A percentile compares a stretch with the other conserved stretches of the same genome.
Evolutionary conservation across 2,113 vertebrate species (phyloP).

Genomic region (Actinemys pallida): DNA sequence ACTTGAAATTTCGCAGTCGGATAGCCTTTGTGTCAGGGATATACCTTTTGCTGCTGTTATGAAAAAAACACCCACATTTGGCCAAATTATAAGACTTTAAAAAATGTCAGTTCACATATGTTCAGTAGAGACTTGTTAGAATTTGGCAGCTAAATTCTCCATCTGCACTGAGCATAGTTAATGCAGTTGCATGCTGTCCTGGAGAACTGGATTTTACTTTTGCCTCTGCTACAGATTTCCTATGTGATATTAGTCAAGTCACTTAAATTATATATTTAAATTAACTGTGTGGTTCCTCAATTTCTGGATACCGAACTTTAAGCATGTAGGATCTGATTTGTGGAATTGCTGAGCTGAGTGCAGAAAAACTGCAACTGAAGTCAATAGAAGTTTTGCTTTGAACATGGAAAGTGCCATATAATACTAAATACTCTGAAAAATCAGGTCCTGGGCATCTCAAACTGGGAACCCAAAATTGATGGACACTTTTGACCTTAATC

Average conservation of each 20-base stretch:
- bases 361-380: neutral
- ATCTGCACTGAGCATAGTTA: neutral
- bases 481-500: neutral
- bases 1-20: constrained; percentile 24
- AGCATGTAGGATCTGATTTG: neutral
- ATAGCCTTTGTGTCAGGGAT: constrained; percentile 30
- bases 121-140: neutral
- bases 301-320: neutral
- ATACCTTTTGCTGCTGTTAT: neutral
- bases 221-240: neutral
- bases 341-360: neutral
- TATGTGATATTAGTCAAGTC: constrained; percentile 21
- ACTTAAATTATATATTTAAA: constrained; percentile 4
- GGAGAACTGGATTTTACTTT: neutral
- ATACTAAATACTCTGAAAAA: neutral
- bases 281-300: neutral
- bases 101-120: neutral
- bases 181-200: constrained; percentile 24
- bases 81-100: neutral
- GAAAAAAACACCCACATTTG: neutral
- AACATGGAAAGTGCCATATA: neutral
- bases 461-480: neutral
- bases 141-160: constrained; percentile 20
- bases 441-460: neutral
- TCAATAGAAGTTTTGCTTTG: neutral